A percentile compares a stretch with the other conserved stretches of the same genome.
Conservation (phyloP, 2,888 invertebrate genomes). For the Volucella inflata region DNA sequence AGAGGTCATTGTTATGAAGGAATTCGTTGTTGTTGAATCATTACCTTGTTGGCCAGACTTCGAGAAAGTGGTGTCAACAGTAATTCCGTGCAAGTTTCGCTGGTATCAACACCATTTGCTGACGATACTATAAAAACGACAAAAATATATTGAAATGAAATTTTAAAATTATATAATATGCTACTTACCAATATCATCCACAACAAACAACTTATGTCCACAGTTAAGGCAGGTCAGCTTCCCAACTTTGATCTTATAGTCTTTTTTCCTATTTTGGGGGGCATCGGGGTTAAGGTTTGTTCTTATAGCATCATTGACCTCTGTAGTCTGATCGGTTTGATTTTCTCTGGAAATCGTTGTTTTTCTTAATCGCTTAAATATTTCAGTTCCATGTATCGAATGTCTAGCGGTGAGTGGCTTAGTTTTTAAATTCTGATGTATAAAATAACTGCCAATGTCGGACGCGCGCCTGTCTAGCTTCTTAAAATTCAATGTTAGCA, state of each 20-base stretch:
- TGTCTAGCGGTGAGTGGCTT: slow-evolving; percentile 50
- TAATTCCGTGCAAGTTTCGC: slow-evolving; percentile 54
- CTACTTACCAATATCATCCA: slow-evolving; percentile 64
- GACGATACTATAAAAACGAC: slow-evolving; percentile 46
- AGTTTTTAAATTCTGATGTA: slow-evolving; percentile 31
- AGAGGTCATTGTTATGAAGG: too few species aligned
- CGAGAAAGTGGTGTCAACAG: slow-evolving; percentile 56
- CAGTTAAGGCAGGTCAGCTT: slow-evolving; percentile 65
- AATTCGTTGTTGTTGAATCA: too few species aligned
- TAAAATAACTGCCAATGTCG: slow-evolving; percentile 55
- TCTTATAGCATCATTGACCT: neutral
- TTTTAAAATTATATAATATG: neutral
- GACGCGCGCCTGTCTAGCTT: slow-evolving; percentile 64
- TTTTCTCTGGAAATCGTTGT: slow-evolving; percentile 15
- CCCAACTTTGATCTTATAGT: slow-evolving; percentile 69
- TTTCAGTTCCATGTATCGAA: slow-evolving; percentile 67
- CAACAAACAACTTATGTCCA: slow-evolving; percentile 67
- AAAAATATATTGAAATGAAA: neutral
- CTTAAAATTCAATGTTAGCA: slow-evolving; percentile 65
- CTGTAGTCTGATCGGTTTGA: slow-evolving; percentile 19
- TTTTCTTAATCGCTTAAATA: slow-evolving; percentile 57
- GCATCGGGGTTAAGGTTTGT: neutral
- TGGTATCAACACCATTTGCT: slow-evolving; percentile 35
- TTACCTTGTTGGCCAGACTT: slow-evolving; percentile 55
- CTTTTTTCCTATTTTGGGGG: slow-evolving; percentile 42